These are phyloP conservation scores for Spodoptera frugiperda DNA, from an alignment of 1,140 invertebrate species.

Conservation along the genomic window DNA sequence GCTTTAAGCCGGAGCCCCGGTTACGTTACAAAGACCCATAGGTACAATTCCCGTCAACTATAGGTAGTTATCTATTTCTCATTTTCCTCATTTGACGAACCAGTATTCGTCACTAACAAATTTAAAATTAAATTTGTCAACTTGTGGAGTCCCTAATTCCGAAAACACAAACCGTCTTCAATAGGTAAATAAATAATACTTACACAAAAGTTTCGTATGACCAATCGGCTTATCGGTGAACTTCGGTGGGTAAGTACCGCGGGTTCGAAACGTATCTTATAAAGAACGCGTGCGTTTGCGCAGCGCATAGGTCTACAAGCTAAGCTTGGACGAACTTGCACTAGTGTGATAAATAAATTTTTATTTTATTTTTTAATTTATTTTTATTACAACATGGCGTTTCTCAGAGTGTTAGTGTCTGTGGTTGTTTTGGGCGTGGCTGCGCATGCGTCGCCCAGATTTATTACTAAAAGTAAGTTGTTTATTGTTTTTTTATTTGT, in stretches of 20 bases:
- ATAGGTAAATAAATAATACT: background rate
- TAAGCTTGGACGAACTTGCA: background rate
- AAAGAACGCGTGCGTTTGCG: background rate
- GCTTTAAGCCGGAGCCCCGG: no score
- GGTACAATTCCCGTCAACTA: no score
- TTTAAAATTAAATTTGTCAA: background rate
- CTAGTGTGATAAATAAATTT: no score
- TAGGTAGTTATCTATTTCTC: no score
- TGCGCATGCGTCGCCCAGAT: background rate
- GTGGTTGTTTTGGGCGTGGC: background rate
- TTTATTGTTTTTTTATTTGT: background rate
- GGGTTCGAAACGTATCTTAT: conserved; percentile 13
- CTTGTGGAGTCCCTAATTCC: background rate
- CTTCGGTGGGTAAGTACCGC: conserved; percentile 19
- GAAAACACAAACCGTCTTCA: background rate
- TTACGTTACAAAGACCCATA: no score
- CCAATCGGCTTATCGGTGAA: conserved; percentile 10
- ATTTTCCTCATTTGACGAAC: conserved; percentile 7
- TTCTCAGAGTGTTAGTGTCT: background rate
- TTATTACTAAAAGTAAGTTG: background rate
- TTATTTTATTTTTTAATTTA: background rate
- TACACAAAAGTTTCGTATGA: background rate
- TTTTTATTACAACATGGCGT: conserved; percentile 14
- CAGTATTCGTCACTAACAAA: background rate
- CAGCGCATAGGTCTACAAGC: background rate